Conservation (phyloP, 1,140 invertebrate genomes). For the Drosophila ambigua region DNA sequence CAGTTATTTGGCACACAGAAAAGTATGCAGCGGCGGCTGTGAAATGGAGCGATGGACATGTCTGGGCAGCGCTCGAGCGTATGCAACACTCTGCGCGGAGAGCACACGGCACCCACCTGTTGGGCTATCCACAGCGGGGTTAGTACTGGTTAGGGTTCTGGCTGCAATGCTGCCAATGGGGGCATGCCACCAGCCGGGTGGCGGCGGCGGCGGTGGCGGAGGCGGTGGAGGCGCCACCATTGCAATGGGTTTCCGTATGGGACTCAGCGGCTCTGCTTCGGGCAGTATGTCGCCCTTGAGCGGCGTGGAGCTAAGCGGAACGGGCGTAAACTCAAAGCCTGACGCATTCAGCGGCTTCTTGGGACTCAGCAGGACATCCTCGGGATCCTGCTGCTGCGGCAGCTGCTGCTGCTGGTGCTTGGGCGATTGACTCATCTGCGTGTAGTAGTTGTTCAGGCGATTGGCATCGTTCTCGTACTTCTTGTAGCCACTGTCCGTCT, state of each 20-base stretch:
- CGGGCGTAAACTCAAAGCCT: conserved; percentile 56
- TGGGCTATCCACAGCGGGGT: conserved; percentile 36
- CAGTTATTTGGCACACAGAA: conserved; percentile 8
- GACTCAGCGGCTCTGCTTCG: conserved; percentile 59
- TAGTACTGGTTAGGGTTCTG: conserved; percentile 63
- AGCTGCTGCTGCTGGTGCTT: conserved; percentile 56
- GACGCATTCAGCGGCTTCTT: conserved; percentile 72
- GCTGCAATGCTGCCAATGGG: conserved; percentile 50
- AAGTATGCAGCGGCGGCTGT: conserved; percentile 58
- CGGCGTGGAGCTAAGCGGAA: conserved; percentile 38
- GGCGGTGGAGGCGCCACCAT: conserved; percentile 49
- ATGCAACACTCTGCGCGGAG: conserved; percentile 43
- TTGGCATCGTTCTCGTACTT: conserved; percentile 83
- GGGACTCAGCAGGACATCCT: conserved; percentile 61
- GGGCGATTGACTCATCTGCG: conserved; percentile 69
- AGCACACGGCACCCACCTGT: conserved; percentile 38
- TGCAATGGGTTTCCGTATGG: conserved; percentile 49
- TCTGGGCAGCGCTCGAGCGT: conserved; percentile 27
- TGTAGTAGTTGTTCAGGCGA: conserved; percentile 80
- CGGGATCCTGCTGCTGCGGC: conserved; percentile 12
- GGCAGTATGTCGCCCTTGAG: conserved; percentile 55
- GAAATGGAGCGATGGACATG: conserved; percentile 11
- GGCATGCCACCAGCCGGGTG: conserved; percentile 68
- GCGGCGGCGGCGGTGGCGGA: conserved; percentile 74
- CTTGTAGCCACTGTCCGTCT: conserved; percentile 72